Base-by-base conservation (phyloP, 37 sponge, comb jelly and placozoan species). In the Beroe forskalii region DNA sequence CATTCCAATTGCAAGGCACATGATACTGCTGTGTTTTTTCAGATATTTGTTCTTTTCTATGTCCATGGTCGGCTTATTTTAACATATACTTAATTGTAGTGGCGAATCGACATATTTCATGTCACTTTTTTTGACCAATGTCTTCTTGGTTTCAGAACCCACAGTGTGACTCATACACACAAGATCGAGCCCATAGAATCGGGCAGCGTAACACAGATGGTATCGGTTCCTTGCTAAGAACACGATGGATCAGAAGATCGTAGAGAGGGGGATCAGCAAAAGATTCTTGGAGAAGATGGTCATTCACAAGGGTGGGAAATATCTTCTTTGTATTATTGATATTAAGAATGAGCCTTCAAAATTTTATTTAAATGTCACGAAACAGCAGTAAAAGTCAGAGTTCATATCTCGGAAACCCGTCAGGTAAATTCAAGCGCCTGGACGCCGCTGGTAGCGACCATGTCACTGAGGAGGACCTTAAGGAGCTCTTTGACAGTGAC, bases 141-240 rank as follows among this genome's bases (percentile, higher is more conserved):
- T n/a, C n/a, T n/a, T n/a, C n/a, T 91, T 41, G 33, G 0, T 89
- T 2, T 8, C 86, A 95, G 96, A 96, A 96, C 86, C 97, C 97
- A 31, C 97, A 96, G 69, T 90, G 62, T 62, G 97, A 96, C 67
- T 91, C 93, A 0, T 95, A 96, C 91, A 95, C 97, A 40, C 94
- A 94, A 64, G 97, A 96, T 86, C 90, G 97, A 66, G 95, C 95
- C 42, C 97, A 96, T 61, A 80, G 97, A 14, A 96, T 96, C n/a
- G 95, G 95, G 28, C 97, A 96, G 93, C 93, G 93, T 24, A 94
- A 93, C 62, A 80, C 40, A 48, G n/a, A n/a, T n/a, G n/a, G n/a
- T n/a, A 95, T 63, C 90, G 97, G 37, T 89, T 94, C 28, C 94
- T 96, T 39, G 92, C 97, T 0, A 94, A 93, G 60, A 95, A 96